A percentile compares a stretch with the other conserved stretches of the same genome.
Evolutionary conservation across 2,113 vertebrate species (phyloP).

Genomic region (Nyctereutes procyonoides): DNA sequence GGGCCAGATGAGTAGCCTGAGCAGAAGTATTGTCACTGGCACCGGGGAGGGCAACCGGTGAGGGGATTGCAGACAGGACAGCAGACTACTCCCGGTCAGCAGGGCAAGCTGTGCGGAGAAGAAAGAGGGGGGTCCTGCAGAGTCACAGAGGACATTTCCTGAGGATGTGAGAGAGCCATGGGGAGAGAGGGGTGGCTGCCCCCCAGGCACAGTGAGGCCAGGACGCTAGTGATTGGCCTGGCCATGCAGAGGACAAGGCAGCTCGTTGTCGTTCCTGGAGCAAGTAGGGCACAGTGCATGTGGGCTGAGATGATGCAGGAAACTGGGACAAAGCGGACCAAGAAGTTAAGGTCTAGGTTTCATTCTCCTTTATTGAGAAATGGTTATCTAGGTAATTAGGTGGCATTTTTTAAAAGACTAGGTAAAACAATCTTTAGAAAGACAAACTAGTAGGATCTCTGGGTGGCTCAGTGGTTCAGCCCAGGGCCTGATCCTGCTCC

Average conservation of each 20-base stretch:
- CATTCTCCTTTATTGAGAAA: not conserved
- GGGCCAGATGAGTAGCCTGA: accelerated
- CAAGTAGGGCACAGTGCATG: accelerated
- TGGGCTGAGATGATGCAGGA: not conserved
- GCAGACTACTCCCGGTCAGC: not conserved
- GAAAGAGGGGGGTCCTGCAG: not conserved
- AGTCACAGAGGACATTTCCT: not conserved
- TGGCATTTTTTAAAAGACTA: not conserved
- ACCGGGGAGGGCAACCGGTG: not conserved
- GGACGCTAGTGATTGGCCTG: accelerated
- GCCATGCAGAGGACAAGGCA: not conserved
- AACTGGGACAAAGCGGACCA: not conserved
- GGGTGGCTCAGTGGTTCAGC: no score
- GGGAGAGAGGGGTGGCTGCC: accelerated
- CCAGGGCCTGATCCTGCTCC: no score
- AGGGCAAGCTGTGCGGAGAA: not conserved
- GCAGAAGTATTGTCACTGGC: not conserved
- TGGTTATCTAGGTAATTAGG: not conserved
- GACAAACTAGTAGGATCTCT: not conserved
- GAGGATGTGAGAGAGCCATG: accelerated
- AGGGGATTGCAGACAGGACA: not conserved
- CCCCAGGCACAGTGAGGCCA: accelerated
- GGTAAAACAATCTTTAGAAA: not conserved
- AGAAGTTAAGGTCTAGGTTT: not conserved
- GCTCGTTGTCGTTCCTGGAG: not conserved